Evolutionary conservation across 2,797 vertebrate species (phyloP).

Genomic region (Leptodactylus fallax): DNA sequence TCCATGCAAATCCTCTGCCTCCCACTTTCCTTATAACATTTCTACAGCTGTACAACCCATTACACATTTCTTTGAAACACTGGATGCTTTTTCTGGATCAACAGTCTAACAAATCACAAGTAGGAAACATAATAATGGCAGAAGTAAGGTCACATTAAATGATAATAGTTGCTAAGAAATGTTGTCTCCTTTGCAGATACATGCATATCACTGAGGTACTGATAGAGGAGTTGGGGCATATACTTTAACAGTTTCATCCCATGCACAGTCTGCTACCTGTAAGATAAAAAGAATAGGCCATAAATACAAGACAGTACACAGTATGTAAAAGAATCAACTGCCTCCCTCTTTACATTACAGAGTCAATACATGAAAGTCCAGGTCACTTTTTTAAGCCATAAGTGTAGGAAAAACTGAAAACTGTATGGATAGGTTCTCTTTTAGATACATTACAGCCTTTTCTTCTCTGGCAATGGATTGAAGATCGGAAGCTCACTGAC

Average conservation of each 20-base stretch:
- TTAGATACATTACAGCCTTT: too few species aligned
- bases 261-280: conserved; percentile 95
- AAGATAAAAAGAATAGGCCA: conserved; percentile 67
- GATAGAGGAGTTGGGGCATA: conserved; percentile 85
- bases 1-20: neutral
- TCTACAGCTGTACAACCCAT: too few species aligned
- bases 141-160: conserved; percentile 37
- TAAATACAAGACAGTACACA: neutral
- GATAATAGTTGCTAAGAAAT: neutral
- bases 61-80: neutral
- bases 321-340: neutral
- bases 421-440: too few species aligned
- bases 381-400: too few species aligned
- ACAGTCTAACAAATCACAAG: conserved; percentile 68
- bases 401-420: too few species aligned
- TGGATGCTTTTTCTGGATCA: conserved; percentile 50
- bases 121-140: conserved; percentile 64
- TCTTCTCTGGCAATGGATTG: too few species aligned
- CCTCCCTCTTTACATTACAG: too few species aligned
- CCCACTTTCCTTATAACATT: neutral
- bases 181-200: conserved; percentile 44
- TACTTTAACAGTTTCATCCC: conserved; percentile 95
- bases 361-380: too few species aligned
- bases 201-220: conserved; percentile 68
- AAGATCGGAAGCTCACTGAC: too few species aligned